A percentile compares a stretch with the other conserved stretches of the same genome.
Evolutionary conservation across 2,797 vertebrate genomes (phyloP).

Genomic region (Nannoperca obscura): DNA sequence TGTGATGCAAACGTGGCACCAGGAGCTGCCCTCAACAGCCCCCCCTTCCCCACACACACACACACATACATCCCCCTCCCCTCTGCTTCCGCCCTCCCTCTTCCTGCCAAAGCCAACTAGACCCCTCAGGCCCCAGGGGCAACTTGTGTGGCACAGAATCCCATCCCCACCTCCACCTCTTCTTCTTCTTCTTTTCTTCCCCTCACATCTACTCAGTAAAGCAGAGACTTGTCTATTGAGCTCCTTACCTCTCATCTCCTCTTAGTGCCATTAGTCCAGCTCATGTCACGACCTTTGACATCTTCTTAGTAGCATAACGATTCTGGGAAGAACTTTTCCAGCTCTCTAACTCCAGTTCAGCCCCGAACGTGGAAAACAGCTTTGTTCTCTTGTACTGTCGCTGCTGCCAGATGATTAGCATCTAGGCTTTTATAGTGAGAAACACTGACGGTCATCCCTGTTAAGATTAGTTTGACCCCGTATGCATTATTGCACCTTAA

Average conservation of each 20-base stretch:
- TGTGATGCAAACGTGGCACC: slow-evolving; percentile 85
- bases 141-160: slow-evolving; percentile 78
- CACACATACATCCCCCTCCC: slow-evolving; percentile 35
- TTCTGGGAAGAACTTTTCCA: neutral
- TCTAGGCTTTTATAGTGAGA: neutral
- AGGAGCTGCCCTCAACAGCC: slow-evolving; percentile 50
- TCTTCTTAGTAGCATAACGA: neutral
- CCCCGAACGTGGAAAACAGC: neutral
- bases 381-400: neutral
- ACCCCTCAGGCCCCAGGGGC: slow-evolving; percentile 73
- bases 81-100: slow-evolving; percentile 50
- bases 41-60: neutral
- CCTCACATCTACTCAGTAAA: slow-evolving; percentile 7
- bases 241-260: neutral
- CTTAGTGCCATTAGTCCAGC: neutral
- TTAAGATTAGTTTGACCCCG: slow-evolving; percentile 9
- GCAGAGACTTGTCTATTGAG: neutral
- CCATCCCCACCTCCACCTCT: slow-evolving; percentile 24
- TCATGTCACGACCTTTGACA: slow-evolving; percentile 2
- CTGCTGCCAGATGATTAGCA: neutral
- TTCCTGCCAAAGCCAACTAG: slow-evolving; percentile 66
- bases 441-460: slow-evolving; percentile 11
- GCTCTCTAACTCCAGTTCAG: neutral
- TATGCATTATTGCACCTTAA: slow-evolving; percentile 31
- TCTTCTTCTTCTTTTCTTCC: neutral